These are phyloP conservation scores for Orientallactaga bullata DNA, from an alignment of 2,113 vertebrate species.

Conservation along the genomic window DNA sequence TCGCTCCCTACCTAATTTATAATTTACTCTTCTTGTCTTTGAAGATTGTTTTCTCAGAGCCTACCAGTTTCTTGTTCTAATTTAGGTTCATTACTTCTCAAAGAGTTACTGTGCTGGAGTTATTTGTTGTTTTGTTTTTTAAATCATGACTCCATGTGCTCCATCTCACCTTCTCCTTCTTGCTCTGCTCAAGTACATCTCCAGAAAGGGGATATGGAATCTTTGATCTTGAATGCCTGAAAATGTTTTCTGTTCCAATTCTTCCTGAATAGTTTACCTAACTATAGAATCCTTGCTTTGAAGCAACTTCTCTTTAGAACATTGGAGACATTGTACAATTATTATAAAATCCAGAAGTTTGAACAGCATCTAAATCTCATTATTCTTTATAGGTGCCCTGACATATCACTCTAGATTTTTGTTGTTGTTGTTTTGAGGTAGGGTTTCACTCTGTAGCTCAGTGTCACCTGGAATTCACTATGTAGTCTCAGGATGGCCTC, in stretches of 20 bases:
- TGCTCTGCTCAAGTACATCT: neutral
- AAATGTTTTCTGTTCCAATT: neutral
- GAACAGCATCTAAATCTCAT: neutral
- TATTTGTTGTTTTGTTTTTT: too few species aligned
- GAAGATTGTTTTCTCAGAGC: constrained; percentile 29
- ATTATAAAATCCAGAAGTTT: neutral
- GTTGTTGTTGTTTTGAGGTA: too few species aligned
- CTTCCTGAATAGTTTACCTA: neutral
- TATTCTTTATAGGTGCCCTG: neutral
- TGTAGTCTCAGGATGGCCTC: too few species aligned
- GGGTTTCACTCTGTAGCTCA: too few species aligned
- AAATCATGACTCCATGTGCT: neutral
- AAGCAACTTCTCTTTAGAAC: constrained; percentile 10
- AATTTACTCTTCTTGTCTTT: constrained; percentile 21
- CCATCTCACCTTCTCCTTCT: neutral
- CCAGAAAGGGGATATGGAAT: neutral
- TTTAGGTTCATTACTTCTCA: constrained; percentile 13
- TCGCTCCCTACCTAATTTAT: neutral
- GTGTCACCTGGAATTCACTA: too few species aligned
- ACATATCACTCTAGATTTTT: neutral
- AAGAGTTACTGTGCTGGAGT: neutral
- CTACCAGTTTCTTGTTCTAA: constrained; percentile 29
- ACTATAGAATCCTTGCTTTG: neutral
- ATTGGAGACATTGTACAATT: neutral
- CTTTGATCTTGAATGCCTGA: neutral